Base-by-base conservation (phyloP, 2,113 vertebrate species). In the Narcine bancroftii region DNA sequence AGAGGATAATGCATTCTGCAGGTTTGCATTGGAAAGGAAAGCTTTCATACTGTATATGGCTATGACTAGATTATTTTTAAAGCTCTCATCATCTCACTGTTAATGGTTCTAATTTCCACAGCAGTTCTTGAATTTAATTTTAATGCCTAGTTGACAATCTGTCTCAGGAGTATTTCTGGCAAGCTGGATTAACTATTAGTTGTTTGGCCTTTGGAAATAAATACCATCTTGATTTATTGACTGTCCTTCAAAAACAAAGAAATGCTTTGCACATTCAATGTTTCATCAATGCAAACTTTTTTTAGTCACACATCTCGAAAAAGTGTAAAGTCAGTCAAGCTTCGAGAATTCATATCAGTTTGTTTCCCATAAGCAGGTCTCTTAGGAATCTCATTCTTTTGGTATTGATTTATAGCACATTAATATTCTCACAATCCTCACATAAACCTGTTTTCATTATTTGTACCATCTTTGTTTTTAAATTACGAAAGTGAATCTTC, bases 51-150 rank as follows among this genome's bases (percentile, higher is more conserved):
- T n/a, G n/a, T n/a, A n/a, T n/a, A 7, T 65, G 26, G 60, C 60
- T 89, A 26, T n/a, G 39, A 89, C 5, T 26, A 13, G 42, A 89
- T 89, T 3, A 47, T 33, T 42, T 69, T 69, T 15, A 29, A 91
- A 71, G 63, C 42, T n/a, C 19, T 33, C 89, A 91, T 47, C n/a
- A 91, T 6, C 9, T 1, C 60, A 10, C 85, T 26, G 9, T 39
- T 91, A 69, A 91, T 69, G 33, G 26, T 47, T 45, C 19, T 47
- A 29, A 45, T 45, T 69, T 2, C 26, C 65, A 66, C 60, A 91
- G 45, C 11, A 69, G 89, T 65, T 42, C 26, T 91, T 69, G 60
- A 47, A 91, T 71, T 91, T 69, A 71, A 91, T 69, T 65, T 69
- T 91, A 17, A 63, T 65, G 6, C 50, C 39, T 89, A 45, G 42